A percentile compares a stretch with the other conserved stretches of the same genome.
Conservation (phyloP, 2,797 vertebrate genomes). For the Serranus cabrilla region DNA sequence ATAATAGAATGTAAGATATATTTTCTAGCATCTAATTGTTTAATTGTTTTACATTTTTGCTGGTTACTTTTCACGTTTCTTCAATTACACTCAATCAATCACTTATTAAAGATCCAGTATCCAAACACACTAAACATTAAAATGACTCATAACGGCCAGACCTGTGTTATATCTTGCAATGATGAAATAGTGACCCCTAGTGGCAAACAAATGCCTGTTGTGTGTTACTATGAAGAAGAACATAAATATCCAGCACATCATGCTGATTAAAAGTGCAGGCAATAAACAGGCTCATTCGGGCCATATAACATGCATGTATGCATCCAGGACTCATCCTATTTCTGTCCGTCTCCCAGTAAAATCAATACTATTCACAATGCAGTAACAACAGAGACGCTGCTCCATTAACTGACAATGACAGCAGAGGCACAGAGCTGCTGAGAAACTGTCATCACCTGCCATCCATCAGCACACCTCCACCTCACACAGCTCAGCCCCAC, state of each 20-base stretch:
- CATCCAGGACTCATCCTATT: neutral
- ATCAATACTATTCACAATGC: constrained; percentile 58
- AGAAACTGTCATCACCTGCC: constrained; percentile 50
- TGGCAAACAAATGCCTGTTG: too few relatives aligned
- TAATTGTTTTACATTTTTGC: neutral
- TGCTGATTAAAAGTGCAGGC: neutral
- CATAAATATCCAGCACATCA: neutral
- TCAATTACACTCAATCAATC: neutral
- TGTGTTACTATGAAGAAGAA: neutral
- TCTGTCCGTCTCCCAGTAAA: constrained; percentile 9
- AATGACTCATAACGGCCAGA: too few relatives aligned
- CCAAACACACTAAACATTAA: too few relatives aligned
- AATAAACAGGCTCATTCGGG: neutral
- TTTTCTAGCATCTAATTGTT: neutral
- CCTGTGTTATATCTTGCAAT: too few relatives aligned
- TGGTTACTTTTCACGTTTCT: neutral
- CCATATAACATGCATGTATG: neutral
- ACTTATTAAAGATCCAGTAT: too few relatives aligned
- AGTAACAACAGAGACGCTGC: constrained; percentile 58
- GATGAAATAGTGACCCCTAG: too few relatives aligned
- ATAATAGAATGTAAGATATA: neutral
- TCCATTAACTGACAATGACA: constrained; percentile 59
- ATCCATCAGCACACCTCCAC: constrained; percentile 60
- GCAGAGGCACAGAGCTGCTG: constrained; percentile 46
- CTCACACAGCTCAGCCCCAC: constrained; percentile 38